Evolutionary conservation across 2,888 invertebrate species (phyloP).

Genomic region (Terebella lapidaria): DNA sequence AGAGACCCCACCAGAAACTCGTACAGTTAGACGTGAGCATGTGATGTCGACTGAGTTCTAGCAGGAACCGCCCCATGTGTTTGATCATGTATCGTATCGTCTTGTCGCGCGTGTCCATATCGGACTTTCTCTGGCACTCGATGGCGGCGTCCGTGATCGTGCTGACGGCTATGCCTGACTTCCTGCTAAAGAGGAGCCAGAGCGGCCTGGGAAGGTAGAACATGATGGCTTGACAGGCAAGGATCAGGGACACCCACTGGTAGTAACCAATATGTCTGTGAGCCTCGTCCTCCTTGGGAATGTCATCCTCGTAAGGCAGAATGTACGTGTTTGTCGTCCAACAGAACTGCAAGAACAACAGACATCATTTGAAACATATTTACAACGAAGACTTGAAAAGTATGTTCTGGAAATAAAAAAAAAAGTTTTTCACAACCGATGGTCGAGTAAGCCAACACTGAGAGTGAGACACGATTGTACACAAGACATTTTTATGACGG

Average conservation of each 20-base stretch:
- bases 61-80: constrained; percentile 52
- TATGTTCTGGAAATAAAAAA: too few species aligned
- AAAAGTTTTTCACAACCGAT: too few species aligned
- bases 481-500: too few species aligned
- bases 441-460: too few species aligned
- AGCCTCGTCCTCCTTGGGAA: constrained; percentile 18
- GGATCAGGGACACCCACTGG: constrained; percentile 27
- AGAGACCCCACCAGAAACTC: too few species aligned
- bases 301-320: constrained; percentile 37
- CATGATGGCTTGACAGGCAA: constrained; percentile 24
- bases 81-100: constrained; percentile 40
- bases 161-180: constrained; percentile 22
- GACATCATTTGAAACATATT: too few species aligned
- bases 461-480: too few species aligned
- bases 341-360: constrained; percentile 53
- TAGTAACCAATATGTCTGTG: constrained; percentile 24
- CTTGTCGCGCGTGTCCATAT: constrained; percentile 25
- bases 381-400: too few species aligned
- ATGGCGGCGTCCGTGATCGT: constrained; percentile 26
- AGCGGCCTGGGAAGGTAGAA: constrained; percentile 52
- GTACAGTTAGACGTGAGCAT: too few species aligned
- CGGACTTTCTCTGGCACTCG: constrained; percentile 22
- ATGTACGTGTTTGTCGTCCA: constrained; percentile 58
- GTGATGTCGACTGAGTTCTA: constrained; percentile 51
- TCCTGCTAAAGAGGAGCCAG: constrained; percentile 53